Percentiles rank a stretch among this genome's conserved stretches.
Evolutionary conservation across 2,888 invertebrate genomes (phyloP).

Genomic region (Sipha maydis): DNA sequence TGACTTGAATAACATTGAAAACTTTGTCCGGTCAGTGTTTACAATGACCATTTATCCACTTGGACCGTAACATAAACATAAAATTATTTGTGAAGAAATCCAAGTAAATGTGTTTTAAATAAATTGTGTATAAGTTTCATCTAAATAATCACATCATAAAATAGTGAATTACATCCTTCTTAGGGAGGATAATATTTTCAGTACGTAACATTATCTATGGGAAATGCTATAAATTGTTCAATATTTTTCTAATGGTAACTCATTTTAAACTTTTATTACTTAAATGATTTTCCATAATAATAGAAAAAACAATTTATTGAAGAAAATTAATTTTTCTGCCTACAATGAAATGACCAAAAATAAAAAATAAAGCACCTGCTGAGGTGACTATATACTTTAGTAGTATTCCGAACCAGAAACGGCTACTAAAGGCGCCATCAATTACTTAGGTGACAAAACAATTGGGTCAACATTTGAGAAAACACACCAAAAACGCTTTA

Average conservation of each 20-base stretch:
- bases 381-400: background rate
- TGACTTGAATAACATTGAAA: no score
- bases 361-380: conserved; percentile 10
- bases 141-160: background rate
- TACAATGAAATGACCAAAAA: background rate
- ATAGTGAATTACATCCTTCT: background rate
- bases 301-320: background rate
- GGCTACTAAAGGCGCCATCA: conserved; percentile 35
- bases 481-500: conserved; percentile 22
- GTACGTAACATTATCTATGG: background rate
- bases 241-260: background rate
- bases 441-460: conserved; percentile 30
- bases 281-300: conserved; percentile 13
- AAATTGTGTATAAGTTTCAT: background rate
- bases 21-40: no score
- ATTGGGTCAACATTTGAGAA: conserved; percentile 45
- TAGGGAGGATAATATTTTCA: background rate
- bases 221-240: background rate
- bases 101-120: background rate
- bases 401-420: conserved; percentile 14
- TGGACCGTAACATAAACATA: no score
- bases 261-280: conserved; percentile 10
- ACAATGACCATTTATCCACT: no score
- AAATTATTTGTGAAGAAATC: no score
- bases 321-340: background rate